phyloP scores from a whole-genome alignment of 2,888 invertebrate species.

The Ochropacha duplaris region DNA sequence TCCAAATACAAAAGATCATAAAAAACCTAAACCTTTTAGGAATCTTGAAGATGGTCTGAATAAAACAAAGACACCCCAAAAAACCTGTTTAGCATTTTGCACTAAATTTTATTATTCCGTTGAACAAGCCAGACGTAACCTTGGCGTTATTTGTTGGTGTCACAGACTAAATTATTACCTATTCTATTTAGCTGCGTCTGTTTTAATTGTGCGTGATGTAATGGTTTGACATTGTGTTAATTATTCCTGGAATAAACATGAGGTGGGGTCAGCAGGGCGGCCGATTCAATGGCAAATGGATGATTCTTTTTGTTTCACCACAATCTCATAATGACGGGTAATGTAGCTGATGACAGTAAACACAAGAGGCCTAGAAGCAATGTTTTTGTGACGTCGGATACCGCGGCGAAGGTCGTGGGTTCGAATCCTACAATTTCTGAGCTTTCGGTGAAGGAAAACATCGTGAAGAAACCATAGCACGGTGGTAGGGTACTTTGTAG shows the following conservation, averaged over 20 bases:
- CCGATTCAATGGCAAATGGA: not conserved
- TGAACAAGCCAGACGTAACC: slow-evolving; percentile 42
- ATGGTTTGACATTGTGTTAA: not conserved
- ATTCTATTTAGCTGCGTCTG: slow-evolving; percentile 4
- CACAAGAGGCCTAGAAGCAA: too few species aligned
- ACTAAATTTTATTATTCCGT: slow-evolving; percentile 31
- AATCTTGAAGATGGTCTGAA: not conserved
- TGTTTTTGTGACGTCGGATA: too few species aligned
- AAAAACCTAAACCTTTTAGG: not conserved
- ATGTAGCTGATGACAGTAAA: too few species aligned
- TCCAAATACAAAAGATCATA: not conserved
- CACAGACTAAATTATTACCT: slow-evolving; percentile 9
- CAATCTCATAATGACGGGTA: too few species aligned
- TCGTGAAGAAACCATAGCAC: too few species aligned
- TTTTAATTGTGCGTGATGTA: slow-evolving; percentile 13
- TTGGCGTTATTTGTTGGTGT: slow-evolving; percentile 34
- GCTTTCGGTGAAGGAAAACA: too few species aligned
- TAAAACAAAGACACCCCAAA: slow-evolving; percentile 35
- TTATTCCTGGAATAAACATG: not conserved
- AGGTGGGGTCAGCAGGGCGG: not conserved
- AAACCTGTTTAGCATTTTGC: slow-evolving; percentile 41
- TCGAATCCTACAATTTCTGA: too few species aligned
- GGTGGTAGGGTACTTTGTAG: too few species aligned
- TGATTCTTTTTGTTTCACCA: too few species aligned
- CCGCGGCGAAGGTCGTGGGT: too few species aligned